phyloP scores from a whole-genome alignment of 2,888 invertebrate species.

The Drosophila subquinaria region DNA sequence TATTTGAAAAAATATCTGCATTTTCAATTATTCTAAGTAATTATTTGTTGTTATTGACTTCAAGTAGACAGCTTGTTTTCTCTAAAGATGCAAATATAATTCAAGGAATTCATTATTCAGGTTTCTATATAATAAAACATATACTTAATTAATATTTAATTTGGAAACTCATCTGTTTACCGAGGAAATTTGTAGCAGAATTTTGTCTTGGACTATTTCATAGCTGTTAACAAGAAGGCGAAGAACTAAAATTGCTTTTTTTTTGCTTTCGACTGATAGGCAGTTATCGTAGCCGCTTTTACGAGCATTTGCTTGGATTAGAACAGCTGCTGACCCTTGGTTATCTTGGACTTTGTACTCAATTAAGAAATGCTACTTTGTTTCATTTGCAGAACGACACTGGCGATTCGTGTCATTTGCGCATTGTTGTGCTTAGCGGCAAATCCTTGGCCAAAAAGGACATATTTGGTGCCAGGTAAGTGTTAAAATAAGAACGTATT shows the following conservation, averaged over 20 bases:
- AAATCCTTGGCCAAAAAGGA: slow-evolving; percentile 98
- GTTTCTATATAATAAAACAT: neutral
- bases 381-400: slow-evolving; percentile 90
- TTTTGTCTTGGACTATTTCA: slow-evolving; percentile 2
- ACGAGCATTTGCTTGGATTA: slow-evolving; percentile 2
- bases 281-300: neutral
- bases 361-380: slow-evolving; percentile 34
- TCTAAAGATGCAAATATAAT: too few species aligned
- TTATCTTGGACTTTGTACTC: neutral
- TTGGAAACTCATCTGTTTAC: neutral
- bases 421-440: slow-evolving; percentile 94
- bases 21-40: too few species aligned
- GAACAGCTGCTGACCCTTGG: neutral
- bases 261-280: slow-evolving; percentile 14
- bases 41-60: too few species aligned
- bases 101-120: too few species aligned
- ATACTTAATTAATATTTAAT: neutral
- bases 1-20: too few species aligned
- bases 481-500: neutral
- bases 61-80: too few species aligned
- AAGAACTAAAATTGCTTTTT: slow-evolving; percentile 53
- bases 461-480: slow-evolving; percentile 98
- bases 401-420: slow-evolving; percentile 91
- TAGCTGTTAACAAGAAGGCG: slow-evolving; percentile 22
- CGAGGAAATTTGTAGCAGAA: neutral